Percentiles rank a stretch among this genome's conserved stretches.
Conservation (phyloP, 2,888 invertebrate species). For the Drosophila lutescens region DNA sequence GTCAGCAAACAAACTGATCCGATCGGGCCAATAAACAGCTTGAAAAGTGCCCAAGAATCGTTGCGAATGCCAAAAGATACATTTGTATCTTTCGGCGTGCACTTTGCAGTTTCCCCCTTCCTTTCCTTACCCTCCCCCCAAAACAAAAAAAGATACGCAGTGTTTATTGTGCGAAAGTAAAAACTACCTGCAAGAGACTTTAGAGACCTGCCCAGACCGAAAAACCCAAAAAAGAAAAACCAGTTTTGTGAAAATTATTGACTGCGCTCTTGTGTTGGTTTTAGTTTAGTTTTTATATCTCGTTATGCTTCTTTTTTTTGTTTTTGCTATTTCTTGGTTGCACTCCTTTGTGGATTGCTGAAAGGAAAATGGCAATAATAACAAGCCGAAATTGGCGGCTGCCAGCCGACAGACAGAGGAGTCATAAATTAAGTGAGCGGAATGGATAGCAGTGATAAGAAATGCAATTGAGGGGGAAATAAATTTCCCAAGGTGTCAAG, state of each 20-base stretch:
- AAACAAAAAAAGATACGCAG: constrained; percentile 15
- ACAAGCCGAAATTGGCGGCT: constrained; percentile 40
- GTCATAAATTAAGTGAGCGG: constrained; percentile 20
- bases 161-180: constrained; percentile 75
- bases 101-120: constrained; percentile 33
- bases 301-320: constrained; percentile 31
- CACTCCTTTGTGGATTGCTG: constrained; percentile 31
- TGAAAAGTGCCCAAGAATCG: constrained; percentile 42
- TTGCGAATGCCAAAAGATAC: constrained; percentile 58
- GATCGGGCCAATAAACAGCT: constrained; percentile 28
- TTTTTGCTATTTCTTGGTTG: constrained; percentile 42
- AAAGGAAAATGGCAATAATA: constrained; percentile 43
- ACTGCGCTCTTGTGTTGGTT: constrained; percentile 43
- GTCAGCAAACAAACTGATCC: constrained; percentile 47
- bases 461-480: constrained; percentile 28
- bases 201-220: constrained; percentile 45
- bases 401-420: constrained; percentile 29
- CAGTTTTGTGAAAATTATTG: constrained; percentile 77
- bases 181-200: constrained; percentile 72
- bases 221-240: constrained; percentile 50
- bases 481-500: constrained; percentile 24
- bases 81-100: constrained; percentile 61
- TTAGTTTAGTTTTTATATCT: constrained; percentile 51
- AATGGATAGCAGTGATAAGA: constrained; percentile 30
- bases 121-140: not conserved